phyloP scores from a whole-genome alignment of 2,113 vertebrate genomes.

The Choloepus hoffmanni region DNA sequence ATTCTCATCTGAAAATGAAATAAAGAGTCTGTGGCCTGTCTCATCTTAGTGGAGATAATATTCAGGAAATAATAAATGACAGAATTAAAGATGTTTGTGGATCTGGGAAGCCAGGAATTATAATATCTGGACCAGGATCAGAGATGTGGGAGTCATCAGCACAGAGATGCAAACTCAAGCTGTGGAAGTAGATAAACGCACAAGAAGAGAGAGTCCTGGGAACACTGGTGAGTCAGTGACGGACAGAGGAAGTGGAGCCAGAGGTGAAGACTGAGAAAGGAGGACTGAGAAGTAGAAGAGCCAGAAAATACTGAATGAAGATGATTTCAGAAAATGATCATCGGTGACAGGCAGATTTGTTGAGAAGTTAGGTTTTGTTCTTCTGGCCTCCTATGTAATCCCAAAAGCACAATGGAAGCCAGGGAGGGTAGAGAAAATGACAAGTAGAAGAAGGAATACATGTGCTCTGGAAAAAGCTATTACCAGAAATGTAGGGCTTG shows the following conservation, averaged over 20 bases:
- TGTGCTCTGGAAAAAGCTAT: not conserved
- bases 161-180: not conserved
- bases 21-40: not conserved
- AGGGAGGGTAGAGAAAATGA: not conserved
- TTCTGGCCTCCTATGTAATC: not conserved
- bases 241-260: not conserved
- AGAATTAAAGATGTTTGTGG: not conserved
- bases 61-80: not conserved
- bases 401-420: not conserved
- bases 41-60: not conserved
- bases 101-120: not conserved
- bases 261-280: not conserved
- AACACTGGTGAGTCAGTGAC: not conserved
- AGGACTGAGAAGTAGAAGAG: not conserved
- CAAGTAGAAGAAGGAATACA: not conserved
- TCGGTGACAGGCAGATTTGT: not conserved
- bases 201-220: not conserved
- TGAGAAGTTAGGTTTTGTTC: not conserved
- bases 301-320: not conserved
- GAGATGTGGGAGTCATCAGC: not conserved
- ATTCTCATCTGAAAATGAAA: constrained; percentile 1
- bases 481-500: not conserved
- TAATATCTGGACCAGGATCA: not conserved
- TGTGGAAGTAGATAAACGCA: not conserved
- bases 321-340: not conserved